These are phyloP conservation scores for Caerostris extrusa DNA, from an alignment of 1,140 invertebrate species.

Conservation along the genomic window DNA sequence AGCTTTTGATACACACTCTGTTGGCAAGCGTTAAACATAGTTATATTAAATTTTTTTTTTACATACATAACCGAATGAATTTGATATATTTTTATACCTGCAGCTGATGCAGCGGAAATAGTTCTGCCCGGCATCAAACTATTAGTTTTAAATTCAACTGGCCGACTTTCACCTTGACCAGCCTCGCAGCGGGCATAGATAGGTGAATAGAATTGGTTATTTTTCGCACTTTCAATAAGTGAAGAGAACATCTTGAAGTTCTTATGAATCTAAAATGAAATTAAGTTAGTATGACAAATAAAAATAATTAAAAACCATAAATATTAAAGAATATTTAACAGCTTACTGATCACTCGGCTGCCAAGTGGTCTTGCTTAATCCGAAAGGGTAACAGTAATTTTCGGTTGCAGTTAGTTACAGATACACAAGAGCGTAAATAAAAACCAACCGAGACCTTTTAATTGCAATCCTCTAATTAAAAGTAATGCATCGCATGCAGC, in stretches of 20 bases:
- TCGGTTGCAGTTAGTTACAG: neutral
- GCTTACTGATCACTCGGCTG: neutral
- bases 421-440: neutral
- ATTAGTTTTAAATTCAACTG: slow-evolving; percentile 19
- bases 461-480: too few species aligned
- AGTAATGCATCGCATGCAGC: too few species aligned
- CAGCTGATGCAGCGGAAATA: slow-evolving; percentile 69
- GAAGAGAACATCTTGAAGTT: slow-evolving; percentile 86
- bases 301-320: neutral
- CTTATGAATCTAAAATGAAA: neutral
- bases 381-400: neutral
- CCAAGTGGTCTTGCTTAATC: slow-evolving; percentile 3
- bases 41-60: too few species aligned
- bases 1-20: too few species aligned
- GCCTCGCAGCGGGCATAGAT: slow-evolving; percentile 83
- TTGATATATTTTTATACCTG: slow-evolving; percentile 16
- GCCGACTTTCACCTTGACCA: slow-evolving; percentile 78
- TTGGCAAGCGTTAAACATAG: too few species aligned
- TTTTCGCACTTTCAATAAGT: slow-evolving; percentile 87
- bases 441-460: too few species aligned
- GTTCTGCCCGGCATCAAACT: slow-evolving; percentile 33
- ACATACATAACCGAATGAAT: too few species aligned
- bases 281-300: neutral
- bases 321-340: neutral
- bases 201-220: slow-evolving; percentile 88